A percentile compares a stretch with the other conserved stretches of the same genome.
Conservation (phyloP, 1,140 invertebrate species). For the Drosophila nannoptera region DNA sequence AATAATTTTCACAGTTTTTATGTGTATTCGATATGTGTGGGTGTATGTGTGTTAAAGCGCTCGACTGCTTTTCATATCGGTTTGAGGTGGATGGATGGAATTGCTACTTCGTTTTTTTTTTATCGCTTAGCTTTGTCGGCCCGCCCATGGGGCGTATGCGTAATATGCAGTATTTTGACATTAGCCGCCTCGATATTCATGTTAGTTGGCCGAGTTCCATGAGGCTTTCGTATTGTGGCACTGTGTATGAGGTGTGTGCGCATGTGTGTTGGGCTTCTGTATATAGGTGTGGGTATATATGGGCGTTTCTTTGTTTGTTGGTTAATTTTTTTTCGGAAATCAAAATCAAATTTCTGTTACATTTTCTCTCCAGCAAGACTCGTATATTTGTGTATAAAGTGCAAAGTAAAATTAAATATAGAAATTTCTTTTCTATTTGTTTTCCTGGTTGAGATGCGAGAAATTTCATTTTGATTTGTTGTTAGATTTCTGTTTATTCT, state of each 20-base stretch:
- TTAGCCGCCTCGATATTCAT: conserved; percentile 23
- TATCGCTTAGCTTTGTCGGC: conserved; percentile 20
- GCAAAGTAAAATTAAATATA: conserved; percentile 67
- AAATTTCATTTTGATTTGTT: conserved; percentile 76
- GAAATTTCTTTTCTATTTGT: conserved; percentile 34
- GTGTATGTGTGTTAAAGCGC: conserved; percentile 50
- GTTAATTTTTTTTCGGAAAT: conserved; percentile 50
- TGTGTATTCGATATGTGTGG: conserved; percentile 19
- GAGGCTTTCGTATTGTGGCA: conserved; percentile 45
- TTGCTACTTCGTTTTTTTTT: conserved; percentile 38
- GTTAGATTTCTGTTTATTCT: conserved; percentile 60
- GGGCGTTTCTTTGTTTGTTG: conserved; percentile 21
- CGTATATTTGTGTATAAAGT: conserved; percentile 64
- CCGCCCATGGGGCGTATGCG: conserved; percentile 51
- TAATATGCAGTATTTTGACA: conserved; percentile 34
- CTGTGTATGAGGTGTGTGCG: conserved; percentile 8
- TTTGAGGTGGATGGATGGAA: conserved; percentile 52
- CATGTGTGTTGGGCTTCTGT: conserved; percentile 31
- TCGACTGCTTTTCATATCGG: conserved; percentile 60
- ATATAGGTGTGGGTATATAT: conserved; percentile 28
- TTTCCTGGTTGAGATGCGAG: conserved; percentile 46
- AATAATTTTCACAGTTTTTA: not conserved
- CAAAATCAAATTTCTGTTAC: conserved; percentile 77
- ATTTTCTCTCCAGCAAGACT: conserved; percentile 50
- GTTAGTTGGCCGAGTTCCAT: conserved; percentile 53